Conservation (phyloP, 1,140 invertebrate genomes). For the Polypedilum vanderplanki region DNA sequence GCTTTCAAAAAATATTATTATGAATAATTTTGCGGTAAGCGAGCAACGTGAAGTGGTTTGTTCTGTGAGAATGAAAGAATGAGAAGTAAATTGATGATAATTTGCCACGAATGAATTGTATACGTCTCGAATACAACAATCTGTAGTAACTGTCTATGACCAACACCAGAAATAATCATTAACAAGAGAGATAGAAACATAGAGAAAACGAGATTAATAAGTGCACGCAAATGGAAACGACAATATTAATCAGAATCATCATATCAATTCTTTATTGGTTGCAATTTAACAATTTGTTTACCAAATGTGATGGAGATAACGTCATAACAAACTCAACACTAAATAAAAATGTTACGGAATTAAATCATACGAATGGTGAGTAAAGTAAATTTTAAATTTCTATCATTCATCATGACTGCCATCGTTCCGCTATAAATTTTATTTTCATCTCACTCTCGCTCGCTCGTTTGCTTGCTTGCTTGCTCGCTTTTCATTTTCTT, state of each 20-base stretch:
- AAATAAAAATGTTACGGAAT: not conserved
- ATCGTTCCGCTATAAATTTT: not conserved
- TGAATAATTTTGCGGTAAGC: too few species aligned
- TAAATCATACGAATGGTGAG: conserved; percentile 22
- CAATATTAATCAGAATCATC: conserved; percentile 21
- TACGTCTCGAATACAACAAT: too few species aligned
- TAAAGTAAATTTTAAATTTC: conserved; percentile 16
- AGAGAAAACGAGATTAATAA: not conserved
- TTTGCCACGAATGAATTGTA: not conserved
- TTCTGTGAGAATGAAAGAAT: not conserved
- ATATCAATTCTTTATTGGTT: conserved; percentile 24
- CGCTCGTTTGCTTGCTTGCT: too few species aligned
- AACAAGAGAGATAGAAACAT: not conserved
- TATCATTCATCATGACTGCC: not conserved
- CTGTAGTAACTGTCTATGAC: too few species aligned
- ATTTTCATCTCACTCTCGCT: too few species aligned
- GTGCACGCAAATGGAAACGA: conserved; percentile 14
- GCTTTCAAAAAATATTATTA: not conserved
- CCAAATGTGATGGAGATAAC: not conserved
- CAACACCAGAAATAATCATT: too few species aligned
- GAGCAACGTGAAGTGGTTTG: too few species aligned
- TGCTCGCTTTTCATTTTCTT: too few species aligned
- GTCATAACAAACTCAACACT: not conserved
- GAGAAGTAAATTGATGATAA: not conserved
- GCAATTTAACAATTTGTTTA: conserved; percentile 10